Evolutionary conservation across 2,113 vertebrate genomes (phyloP).

Genomic region (Ciconia stormi): DNA sequence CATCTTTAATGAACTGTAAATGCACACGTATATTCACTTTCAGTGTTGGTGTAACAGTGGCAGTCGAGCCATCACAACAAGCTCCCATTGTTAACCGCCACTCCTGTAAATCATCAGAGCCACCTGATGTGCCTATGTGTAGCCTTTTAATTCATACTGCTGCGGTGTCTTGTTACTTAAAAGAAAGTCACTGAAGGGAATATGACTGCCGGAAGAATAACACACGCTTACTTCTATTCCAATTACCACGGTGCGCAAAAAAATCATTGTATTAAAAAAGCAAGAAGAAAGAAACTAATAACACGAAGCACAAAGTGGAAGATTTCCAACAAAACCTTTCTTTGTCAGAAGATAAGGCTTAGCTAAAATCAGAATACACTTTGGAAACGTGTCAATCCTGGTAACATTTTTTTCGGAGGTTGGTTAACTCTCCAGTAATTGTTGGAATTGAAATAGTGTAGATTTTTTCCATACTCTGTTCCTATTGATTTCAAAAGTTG

Average conservation of each 20-base stretch:
- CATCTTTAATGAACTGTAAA: background rate
- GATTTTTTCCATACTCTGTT: background rate
- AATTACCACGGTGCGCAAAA: background rate
- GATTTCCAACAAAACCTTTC: background rate
- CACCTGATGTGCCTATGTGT: background rate
- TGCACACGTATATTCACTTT: background rate
- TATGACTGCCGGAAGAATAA: slow-evolving; percentile 31
- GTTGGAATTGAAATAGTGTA: background rate
- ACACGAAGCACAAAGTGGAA: background rate
- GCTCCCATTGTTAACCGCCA: background rate
- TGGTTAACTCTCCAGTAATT: background rate
- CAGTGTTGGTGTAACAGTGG: fast-evolving
- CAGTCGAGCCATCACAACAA: slow-evolving; percentile 12
- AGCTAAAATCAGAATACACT: background rate
- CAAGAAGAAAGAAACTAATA: background rate
- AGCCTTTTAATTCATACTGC: slow-evolving; percentile 59
- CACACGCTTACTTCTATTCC: background rate
- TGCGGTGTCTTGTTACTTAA: slow-evolving; percentile 18
- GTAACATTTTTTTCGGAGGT: background rate
- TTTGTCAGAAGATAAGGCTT: background rate
- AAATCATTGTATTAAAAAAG: background rate
- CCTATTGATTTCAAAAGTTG: background rate
- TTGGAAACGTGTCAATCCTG: background rate
- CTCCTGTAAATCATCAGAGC: slow-evolving; percentile 46
- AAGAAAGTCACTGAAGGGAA: slow-evolving; percentile 16